A percentile compares a stretch with the other conserved stretches of the same genome.
These are phyloP conservation scores for Anabas testudineus DNA, from an alignment of 2,797 vertebrate genomes.

Conservation along the genomic window DNA sequence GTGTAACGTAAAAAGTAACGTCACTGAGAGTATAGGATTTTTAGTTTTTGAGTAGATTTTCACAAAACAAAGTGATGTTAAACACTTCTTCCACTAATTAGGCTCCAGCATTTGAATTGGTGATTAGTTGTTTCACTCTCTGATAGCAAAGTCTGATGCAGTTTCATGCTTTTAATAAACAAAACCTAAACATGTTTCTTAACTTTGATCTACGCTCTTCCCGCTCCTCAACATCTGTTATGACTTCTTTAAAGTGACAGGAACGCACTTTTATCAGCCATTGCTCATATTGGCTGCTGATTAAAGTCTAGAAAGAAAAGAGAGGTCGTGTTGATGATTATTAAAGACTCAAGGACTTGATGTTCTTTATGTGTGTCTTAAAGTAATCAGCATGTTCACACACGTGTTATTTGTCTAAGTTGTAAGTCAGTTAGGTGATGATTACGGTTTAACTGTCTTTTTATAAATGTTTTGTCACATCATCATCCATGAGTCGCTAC, in stretches of 20 bases:
- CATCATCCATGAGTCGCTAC: slow-evolving; percentile 42
- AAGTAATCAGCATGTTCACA: slow-evolving; percentile 7
- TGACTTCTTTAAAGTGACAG: too few relatives aligned
- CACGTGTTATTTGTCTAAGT: slow-evolving; percentile 25
- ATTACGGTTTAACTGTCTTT: slow-evolving; percentile 18
- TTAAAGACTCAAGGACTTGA: background rate
- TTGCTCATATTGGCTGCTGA: background rate
- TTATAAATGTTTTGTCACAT: slow-evolving; percentile 22
- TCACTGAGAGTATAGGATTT: too few relatives aligned
- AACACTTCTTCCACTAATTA: too few relatives aligned
- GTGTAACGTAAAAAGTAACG: too few relatives aligned
- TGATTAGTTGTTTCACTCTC: too few relatives aligned
- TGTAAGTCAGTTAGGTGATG: background rate
- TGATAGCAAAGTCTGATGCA: too few relatives aligned
- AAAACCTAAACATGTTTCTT: too few relatives aligned
- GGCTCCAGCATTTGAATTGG: too few relatives aligned
- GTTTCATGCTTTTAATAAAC: too few relatives aligned
- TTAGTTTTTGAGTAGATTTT: too few relatives aligned
- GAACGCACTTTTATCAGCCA: background rate
- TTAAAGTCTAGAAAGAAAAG: background rate
- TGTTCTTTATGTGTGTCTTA: slow-evolving; percentile 48
- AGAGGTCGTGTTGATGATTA: background rate
- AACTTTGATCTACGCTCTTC: too few relatives aligned
- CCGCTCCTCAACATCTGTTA: background rate
- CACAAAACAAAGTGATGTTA: too few relatives aligned